Evolutionary conservation across 2,797 vertebrate genomes (phyloP).

Genomic region (Nannoperca australis): DNA sequence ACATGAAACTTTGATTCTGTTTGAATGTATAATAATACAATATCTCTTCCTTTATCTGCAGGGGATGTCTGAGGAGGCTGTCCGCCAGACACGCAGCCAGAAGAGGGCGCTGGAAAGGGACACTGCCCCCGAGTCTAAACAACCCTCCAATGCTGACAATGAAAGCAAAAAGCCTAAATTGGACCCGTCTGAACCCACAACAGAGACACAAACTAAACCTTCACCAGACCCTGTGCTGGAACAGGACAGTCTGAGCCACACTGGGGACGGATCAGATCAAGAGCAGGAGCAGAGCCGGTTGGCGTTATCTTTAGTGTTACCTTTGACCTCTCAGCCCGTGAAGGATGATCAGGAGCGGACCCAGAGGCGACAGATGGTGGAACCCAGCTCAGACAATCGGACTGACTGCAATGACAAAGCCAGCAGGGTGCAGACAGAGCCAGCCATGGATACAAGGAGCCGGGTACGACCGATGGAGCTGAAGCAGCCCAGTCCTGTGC

Average conservation of each 20-base stretch:
- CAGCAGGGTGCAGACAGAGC: conserved; percentile 70
- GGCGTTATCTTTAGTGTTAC: conserved; percentile 55
- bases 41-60: conserved; percentile 51
- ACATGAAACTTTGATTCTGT: not conserved
- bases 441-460: conserved; percentile 52
- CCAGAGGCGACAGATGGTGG: conserved; percentile 43
- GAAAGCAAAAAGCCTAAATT: conserved; percentile 91
- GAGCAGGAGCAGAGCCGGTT: conserved; percentile 36
- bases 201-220: conserved; percentile 39
- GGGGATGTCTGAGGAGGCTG: conserved; percentile 94
- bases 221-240: conserved; percentile 32
- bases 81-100: conserved; percentile 95
- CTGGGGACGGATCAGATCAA: conserved; percentile 37
- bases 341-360: conserved; percentile 62
- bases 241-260: conserved; percentile 47
- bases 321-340: conserved; percentile 39
- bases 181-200: conserved; percentile 80
- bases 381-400: conserved; percentile 69
- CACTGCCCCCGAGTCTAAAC: conserved; percentile 79
- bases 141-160: conserved; percentile 81
- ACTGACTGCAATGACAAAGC: conserved; percentile 64
- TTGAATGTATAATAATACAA: conserved; percentile 6
- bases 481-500: conserved; percentile 74
- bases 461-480: conserved; percentile 46
- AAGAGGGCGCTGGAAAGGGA: conserved; percentile 93